Evolutionary conservation across 1,140 invertebrate species (phyloP), one percentile per base, ranked within the genome.

Genomic region (Solen grandis): DNA sequence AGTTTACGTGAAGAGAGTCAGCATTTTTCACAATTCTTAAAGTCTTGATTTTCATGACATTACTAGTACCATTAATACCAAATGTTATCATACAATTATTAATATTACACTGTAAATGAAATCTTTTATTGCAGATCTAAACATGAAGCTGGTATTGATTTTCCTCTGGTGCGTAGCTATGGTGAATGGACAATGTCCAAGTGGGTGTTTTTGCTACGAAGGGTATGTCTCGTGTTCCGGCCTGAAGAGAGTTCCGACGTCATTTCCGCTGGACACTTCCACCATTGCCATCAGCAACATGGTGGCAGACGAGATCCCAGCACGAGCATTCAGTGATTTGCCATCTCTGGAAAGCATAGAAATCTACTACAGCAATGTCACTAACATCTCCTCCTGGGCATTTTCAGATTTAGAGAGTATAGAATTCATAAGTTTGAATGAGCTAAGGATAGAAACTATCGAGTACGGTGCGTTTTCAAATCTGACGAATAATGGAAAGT

Each of bases 401-500:
- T 77, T 77, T 22, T 14, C 16, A 16, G n/a, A 22, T 1, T n/a
- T 66, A 2, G 2, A 22, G 19, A 22, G 27, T 16, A 27, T 68
- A 27, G 74, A 66, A 31, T 5, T 19, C 19, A 68, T 77, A 5
- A 55, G 52, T 41, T 68, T 77, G 5, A 65, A 65, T 27, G 63
- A 68, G 10, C 1, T 77, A 5, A 8, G 16, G 0, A 68, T 77
- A 38, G 52, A 35, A 10, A 38, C 22, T n/a, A 76, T 76, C 16
- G 60, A 63, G 33, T 66, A 59, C 22, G 35, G 35, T 63, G 73
- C 73, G 10, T 76, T 76, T 25, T 46, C 13, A 4, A 76, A 76
- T 35, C 63, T 76, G 3, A 65, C 62, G 19, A 62, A 76, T 16
- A 29, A 54, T 16, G 73, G 73, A 25, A 29, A 35, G n/a, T 27